Evolutionary conservation across 2,797 vertebrate genomes (phyloP), one percentile per base, ranked within the genome.

Genomic region (Coracias cyanogaster): DNA sequence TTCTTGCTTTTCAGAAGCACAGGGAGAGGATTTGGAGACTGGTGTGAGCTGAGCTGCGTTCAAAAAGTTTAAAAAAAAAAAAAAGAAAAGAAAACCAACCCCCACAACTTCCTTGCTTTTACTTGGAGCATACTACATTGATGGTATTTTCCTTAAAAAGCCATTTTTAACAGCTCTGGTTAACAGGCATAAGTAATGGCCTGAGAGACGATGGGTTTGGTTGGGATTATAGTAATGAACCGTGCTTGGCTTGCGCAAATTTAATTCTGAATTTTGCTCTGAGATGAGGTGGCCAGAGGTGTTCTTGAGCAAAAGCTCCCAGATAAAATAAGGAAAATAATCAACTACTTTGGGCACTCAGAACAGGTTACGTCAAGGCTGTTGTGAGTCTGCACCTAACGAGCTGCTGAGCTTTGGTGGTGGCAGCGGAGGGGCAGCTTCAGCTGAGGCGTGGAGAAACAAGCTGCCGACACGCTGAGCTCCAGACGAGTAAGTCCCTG

Each of bases 401-500:
- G 9, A 43, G 10, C 7, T 1, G 13, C 12, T 52, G 49, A 12
- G 21, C 58, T 61, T 31, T 20, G 20, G 21, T 35, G n/a, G 19
- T 33, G 19, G 17, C 41, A 21, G 21, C 24, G 57, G 51, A n/a
- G 48, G 67, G 5, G 45, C 54, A 67, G 4, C 15, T 49, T 55
- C 22, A 5, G 33, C 9, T 6, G 57, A 14, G 19, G 17, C 45
- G 31, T 29, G 29, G 62, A 55, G 41, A 24, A 69, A 9, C 15
- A 18, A 35, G 67, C 17, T 46, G 0, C 9, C 31, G 46, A 2
- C 39, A 45, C 5, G 12, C 2, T 2, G 37, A 25, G 17, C 9
- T 71, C 46, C 67, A 11, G 29, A 24, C 25, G 21, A 6, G 0
- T 43, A 43, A 43, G 41, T 43, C 41, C 41, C 41, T 43, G 41